phyloP scores from a whole-genome alignment of 2,113 vertebrate species.

The Thalassoma bifasciatum region DNA sequence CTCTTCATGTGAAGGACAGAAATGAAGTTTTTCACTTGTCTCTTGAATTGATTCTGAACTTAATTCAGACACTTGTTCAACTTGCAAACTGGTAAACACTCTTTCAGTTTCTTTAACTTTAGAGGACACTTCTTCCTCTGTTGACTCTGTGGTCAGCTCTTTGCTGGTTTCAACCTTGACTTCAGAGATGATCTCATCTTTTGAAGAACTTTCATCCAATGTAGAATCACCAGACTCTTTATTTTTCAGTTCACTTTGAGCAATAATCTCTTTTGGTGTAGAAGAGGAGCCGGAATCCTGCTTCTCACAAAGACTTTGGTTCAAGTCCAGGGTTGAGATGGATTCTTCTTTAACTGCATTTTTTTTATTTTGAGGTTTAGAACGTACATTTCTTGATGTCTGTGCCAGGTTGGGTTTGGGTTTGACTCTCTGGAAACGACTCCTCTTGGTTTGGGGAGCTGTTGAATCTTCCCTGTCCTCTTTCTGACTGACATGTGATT shows the following conservation, averaged over 20 bases:
- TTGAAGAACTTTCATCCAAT: conserved; percentile 2
- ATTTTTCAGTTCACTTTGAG: not conserved
- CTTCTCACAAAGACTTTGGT: not conserved
- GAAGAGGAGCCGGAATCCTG: not conserved
- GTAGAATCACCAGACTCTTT: conserved; percentile 3
- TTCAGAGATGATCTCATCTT: not conserved
- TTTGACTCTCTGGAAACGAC: conserved; percentile 51
- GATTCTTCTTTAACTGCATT: not conserved
- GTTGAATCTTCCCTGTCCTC: not conserved
- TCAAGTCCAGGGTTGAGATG: not conserved
- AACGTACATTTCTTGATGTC: conserved; percentile 28
- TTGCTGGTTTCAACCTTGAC: conserved; percentile 9
- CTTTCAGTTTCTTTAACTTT: not conserved
- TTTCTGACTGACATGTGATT: conserved; percentile 8
- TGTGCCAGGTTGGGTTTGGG: conserved; percentile 45
- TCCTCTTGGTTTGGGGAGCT: not conserved
- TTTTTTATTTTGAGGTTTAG: conserved; percentile 31
- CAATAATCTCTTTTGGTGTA: not conserved
- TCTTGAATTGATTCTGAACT: not conserved
- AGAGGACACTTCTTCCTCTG: not conserved
- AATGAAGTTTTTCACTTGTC: not conserved
- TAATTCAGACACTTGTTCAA: conserved; percentile 2
- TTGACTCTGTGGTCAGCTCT: conserved; percentile 44
- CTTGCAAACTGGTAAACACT: not conserved
- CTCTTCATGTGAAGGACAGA: not conserved